These are phyloP conservation scores for Pseudomugil gertrudae DNA, from an alignment of 2,797 vertebrate species.

Conservation along the genomic window DNA sequence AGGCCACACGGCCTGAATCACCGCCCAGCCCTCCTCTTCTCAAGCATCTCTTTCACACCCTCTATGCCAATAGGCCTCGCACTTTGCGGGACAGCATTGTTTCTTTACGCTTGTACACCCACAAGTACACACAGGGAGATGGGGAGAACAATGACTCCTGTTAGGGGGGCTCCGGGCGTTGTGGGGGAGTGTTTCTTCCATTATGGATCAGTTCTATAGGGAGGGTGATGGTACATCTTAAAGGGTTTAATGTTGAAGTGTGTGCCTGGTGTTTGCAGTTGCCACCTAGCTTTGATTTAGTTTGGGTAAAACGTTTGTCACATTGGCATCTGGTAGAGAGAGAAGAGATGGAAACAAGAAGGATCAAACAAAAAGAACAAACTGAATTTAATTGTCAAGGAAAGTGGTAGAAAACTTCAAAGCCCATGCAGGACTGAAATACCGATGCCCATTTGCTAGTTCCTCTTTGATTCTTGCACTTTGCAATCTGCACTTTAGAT, in stretches of 20 bases:
- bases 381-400: not conserved
- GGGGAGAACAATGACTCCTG: conserved; percentile 57
- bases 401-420: not conserved
- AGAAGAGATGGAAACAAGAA: not conserved
- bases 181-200: conserved; percentile 43
- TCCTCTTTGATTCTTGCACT: not conserved
- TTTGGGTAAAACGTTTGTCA: not conserved
- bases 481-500: not conserved
- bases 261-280: not conserved
- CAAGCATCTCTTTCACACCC: conserved; percentile 66
- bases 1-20: conserved; percentile 65
- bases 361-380: not conserved
- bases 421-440: too few species aligned
- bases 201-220: conserved; percentile 37
- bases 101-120: conserved; percentile 63
- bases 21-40: conserved; percentile 62
- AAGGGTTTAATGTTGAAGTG: not conserved
- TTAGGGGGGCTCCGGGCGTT: conserved; percentile 16
- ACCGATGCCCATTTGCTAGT: not conserved
- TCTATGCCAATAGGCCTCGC: conserved; percentile 46
- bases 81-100: conserved; percentile 69
- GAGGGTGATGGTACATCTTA: not conserved
- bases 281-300: not conserved
- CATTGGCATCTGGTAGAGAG: not conserved
- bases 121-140: conserved; percentile 58